Evolutionary conservation across 2,888 invertebrate species (phyloP).

Genomic region (Galerucella calmariensis): DNA sequence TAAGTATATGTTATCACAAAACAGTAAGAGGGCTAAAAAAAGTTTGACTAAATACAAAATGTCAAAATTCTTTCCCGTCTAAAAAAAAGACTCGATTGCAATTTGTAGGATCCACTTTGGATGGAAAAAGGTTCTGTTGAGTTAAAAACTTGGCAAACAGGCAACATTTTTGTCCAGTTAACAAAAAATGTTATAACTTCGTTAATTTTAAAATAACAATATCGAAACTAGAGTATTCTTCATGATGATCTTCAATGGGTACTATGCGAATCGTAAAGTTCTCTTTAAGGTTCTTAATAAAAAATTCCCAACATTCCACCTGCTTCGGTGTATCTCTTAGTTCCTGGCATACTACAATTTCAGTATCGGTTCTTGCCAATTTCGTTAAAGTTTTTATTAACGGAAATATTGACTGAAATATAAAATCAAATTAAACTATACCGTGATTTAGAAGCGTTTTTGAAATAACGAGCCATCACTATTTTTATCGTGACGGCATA

Average conservation of each 20-base stretch:
- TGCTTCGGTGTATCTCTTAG: slow-evolving; percentile 73
- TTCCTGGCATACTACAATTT: slow-evolving; percentile 76
- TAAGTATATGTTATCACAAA: too few relatives aligned
- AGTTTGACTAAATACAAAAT: too few relatives aligned
- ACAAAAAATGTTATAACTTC: slow-evolving; percentile 25
- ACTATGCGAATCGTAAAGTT: slow-evolving; percentile 66
- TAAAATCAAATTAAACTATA: background rate
- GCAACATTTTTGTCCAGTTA: too few relatives aligned
- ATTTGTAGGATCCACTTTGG: too few relatives aligned
- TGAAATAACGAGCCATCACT: too few relatives aligned
- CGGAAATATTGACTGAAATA: slow-evolving; percentile 70
- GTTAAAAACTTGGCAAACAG: too few relatives aligned
- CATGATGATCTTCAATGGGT: slow-evolving; percentile 71
- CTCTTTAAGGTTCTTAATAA: slow-evolving; percentile 56
- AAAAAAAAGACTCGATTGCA: too few relatives aligned
- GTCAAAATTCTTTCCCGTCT: too few relatives aligned
- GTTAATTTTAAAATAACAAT: slow-evolving; percentile 63
- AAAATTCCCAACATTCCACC: slow-evolving; percentile 66
- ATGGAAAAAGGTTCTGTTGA: too few relatives aligned
- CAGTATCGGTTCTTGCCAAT: slow-evolving; percentile 66
- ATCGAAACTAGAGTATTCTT: slow-evolving; percentile 72
- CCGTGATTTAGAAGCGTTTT: too few relatives aligned
- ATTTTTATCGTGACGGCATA: too few relatives aligned
- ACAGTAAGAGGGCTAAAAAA: too few relatives aligned
- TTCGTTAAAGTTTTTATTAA: slow-evolving; percentile 71